Conservation (phyloP, 2,888 invertebrate genomes). For the Trachelus iudaicus region DNA sequence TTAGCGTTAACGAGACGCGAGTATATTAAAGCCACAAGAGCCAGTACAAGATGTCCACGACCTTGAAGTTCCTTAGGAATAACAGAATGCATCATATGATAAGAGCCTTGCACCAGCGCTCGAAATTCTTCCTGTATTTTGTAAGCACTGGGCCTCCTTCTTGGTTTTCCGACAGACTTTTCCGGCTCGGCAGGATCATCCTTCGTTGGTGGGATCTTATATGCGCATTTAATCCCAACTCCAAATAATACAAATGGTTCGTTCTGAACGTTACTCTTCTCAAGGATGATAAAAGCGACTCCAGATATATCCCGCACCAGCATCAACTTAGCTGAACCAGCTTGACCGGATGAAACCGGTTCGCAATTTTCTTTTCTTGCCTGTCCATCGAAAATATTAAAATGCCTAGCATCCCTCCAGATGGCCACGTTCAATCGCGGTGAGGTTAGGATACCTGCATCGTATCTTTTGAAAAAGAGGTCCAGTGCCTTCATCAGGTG, state of each 20-base stretch:
- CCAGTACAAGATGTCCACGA: conserved; percentile 49
- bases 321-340: conserved; percentile 53
- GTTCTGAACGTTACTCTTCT: conserved; percentile 50
- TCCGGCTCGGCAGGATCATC: conserved; percentile 31
- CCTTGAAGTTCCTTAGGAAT: conserved; percentile 45
- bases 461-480: conserved; percentile 48
- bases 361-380: conserved; percentile 45
- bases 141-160: conserved; percentile 48
- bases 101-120: conserved; percentile 52
- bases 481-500: conserved; percentile 54
- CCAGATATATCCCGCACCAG: conserved; percentile 45
- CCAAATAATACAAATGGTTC: conserved; percentile 53
- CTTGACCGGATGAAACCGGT: conserved; percentile 26
- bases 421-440: conserved; percentile 51
- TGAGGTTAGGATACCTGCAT: conserved; percentile 51
- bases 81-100: conserved; percentile 47
- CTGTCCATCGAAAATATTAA: conserved; percentile 57
- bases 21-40: conserved; percentile 52
- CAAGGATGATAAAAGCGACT: conserved; percentile 53
- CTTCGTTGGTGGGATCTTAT: conserved; percentile 26
- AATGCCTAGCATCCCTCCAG: conserved; percentile 47
- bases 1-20: conserved; percentile 50
- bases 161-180: conserved; percentile 30
- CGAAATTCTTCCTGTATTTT: conserved; percentile 45
- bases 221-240: conserved; percentile 34